phyloP scores from a whole-genome alignment of 2,888 invertebrate species.

The Parelbella ahira region DNA sequence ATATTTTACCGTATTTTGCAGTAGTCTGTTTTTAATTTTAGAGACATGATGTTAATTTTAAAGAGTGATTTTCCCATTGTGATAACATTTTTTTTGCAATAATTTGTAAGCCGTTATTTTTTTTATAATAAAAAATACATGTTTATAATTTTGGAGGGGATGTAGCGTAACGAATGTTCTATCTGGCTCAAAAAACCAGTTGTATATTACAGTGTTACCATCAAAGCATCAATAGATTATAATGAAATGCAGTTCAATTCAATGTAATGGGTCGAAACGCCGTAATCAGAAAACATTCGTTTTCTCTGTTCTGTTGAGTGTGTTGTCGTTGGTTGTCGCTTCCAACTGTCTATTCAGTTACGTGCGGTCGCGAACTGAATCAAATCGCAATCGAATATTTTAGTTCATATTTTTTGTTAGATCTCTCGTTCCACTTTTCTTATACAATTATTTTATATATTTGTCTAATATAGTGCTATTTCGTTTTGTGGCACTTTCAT shows the following conservation, averaged over 20 bases:
- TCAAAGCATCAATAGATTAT: conserved; percentile 8
- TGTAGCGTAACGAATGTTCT: too few relatives aligned
- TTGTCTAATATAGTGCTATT: conserved; percentile 46
- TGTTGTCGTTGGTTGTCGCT: conserved; percentile 32
- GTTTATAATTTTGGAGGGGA: too few relatives aligned
- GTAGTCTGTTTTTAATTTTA: too few relatives aligned
- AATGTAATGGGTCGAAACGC: conserved; percentile 12
- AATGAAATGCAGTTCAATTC: conserved; percentile 17
- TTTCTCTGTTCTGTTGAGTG: conserved; percentile 31
- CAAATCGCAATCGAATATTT: conserved; percentile 43
- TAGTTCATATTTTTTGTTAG: conserved; percentile 65
- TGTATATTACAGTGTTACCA: conserved; percentile 26
- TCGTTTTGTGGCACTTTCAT: conserved; percentile 42
- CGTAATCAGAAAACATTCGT: conserved; percentile 30
- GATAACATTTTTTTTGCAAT: too few relatives aligned
- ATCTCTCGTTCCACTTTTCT: conserved; percentile 76
- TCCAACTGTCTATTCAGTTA: conserved; percentile 24
- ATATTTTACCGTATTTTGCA: too few relatives aligned
- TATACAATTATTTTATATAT: conserved; percentile 50
- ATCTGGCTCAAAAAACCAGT: too few relatives aligned
- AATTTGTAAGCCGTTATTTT: too few relatives aligned
- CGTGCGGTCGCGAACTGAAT: conserved; percentile 32
- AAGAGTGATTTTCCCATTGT: too few relatives aligned
- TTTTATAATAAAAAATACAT: too few relatives aligned
- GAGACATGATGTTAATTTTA: too few relatives aligned